Evolutionary conservation across 2,797 vertebrate genomes (phyloP), one percentile per base, ranked within the genome.

Genomic region (Notolabrus celidotus): DNA sequence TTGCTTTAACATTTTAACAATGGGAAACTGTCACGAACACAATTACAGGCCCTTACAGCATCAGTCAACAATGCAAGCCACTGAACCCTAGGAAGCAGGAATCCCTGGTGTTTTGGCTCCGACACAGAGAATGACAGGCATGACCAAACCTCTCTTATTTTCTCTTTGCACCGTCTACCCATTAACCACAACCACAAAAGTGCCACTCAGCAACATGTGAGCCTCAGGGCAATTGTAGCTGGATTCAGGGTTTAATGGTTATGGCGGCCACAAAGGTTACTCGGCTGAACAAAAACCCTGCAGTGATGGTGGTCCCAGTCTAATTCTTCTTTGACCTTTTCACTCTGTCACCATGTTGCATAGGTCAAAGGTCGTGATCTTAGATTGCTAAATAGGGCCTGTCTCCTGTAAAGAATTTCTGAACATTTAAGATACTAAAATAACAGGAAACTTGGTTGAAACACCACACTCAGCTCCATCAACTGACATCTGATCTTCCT

Each of bases 111-210:
- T 77, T 82, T 74, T 79, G 68, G 74, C 82, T 75, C 49, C 29
- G 8, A 33, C 60, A 58, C 50, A 65, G 60, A 53, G 59, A 77
- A 76, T 51, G 43, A 83, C 41, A 68, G 47, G 68, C 83, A 22
- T 71, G 81, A 85, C 81, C 66, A 61, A 57, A 64, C 19, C 41
- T 41, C 34, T 54, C 36, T 74, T 66, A 29, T 53, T 36, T 53
- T 31, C 65, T 57, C 43, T 53, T 22, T 58, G 45, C 38, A 29
- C 72, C 0, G 46, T 82, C 71, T 80, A 31, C 63, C 68, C 78
- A 77, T 86, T 73, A 84, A 85, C 88, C 76, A 53, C 73, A 81
- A 86, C 86, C 86, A 82, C 86, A 87, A 85, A 85, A 77, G 77
- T 77, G 65, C 85, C 84, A 86, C 85, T 92, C 83, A 77, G 85